Evolutionary conservation across 2,888 invertebrate genomes (phyloP).

Genomic region (Lasioglossum villosulum): DNA sequence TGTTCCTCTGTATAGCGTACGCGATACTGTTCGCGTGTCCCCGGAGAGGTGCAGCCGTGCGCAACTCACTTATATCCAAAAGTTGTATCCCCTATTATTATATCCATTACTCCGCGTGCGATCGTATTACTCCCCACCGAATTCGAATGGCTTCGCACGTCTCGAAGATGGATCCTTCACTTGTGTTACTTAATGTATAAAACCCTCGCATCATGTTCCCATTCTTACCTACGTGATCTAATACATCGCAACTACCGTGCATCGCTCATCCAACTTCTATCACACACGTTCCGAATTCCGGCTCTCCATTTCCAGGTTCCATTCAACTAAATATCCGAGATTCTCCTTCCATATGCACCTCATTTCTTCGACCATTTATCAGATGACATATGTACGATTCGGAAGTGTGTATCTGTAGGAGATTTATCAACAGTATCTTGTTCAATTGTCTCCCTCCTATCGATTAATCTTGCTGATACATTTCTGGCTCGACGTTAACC

Average conservation of each 20-base stretch:
- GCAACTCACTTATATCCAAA: neutral
- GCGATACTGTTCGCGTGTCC: neutral
- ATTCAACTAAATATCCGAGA: conserved; percentile 1
- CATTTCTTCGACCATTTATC: conserved; percentile 3
- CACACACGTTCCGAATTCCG: conserved; percentile 1
- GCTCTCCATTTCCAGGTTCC: conserved; percentile 7
- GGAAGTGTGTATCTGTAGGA: neutral
- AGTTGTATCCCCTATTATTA: neutral
- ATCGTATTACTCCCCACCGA: neutral
- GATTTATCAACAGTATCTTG: neutral
- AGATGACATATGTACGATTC: neutral
- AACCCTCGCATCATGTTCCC: neutral
- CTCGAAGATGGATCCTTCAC: conserved; percentile 4
- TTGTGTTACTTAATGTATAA: conserved; percentile 15
- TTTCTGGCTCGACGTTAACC: neutral
- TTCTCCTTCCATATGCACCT: neutral
- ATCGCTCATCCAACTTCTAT: conserved; percentile 5
- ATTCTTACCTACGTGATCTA: conserved; percentile 9
- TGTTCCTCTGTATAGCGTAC: neutral
- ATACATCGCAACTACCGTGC: conserved; percentile 6
- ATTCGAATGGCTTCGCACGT: conserved; percentile 10
- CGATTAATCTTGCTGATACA: neutral
- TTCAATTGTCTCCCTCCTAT: neutral
- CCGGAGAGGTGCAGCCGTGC: neutral
- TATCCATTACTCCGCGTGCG: neutral